These are phyloP conservation scores for Labeo catla DNA, from an alignment of 2,113 vertebrate genomes.

Conservation along the genomic window DNA sequence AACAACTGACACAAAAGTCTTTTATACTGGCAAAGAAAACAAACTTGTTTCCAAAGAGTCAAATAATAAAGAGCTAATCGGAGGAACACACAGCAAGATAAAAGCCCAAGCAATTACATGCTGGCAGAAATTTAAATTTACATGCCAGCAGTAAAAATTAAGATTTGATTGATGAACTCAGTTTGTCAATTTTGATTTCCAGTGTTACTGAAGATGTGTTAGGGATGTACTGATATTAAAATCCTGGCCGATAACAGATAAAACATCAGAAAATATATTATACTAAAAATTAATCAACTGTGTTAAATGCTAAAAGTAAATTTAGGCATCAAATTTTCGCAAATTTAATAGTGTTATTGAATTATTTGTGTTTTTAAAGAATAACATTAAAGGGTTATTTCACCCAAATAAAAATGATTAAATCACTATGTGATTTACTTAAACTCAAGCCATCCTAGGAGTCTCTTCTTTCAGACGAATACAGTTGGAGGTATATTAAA, in stretches of 20 bases:
- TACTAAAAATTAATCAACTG: not conserved
- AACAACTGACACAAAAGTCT: constrained; percentile 53
- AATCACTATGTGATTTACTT: too few relatives aligned
- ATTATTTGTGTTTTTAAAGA: too few relatives aligned
- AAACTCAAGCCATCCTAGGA: too few relatives aligned
- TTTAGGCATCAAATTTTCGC: not conserved
- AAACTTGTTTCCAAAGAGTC: constrained; percentile 42
- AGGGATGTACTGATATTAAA: not conserved
- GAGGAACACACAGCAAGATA: constrained; percentile 2
- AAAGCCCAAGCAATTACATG: constrained; percentile 3
- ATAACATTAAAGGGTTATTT: too few relatives aligned
- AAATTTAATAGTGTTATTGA: not conserved
- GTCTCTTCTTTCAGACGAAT: too few relatives aligned
- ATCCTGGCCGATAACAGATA: not conserved
- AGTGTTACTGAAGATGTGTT: not conserved
- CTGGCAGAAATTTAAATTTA: not conserved
- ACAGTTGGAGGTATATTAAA: too few relatives aligned
- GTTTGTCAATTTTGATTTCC: not conserved
- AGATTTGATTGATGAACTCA: not conserved
- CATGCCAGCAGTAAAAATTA: not conserved
- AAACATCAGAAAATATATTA: not conserved
- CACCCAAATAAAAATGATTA: too few relatives aligned
- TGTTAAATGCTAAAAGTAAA: not conserved
- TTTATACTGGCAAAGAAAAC: constrained; percentile 42
- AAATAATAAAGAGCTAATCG: not conserved